Percentiles rank a stretch among this genome's conserved stretches.
These are phyloP conservation scores for Rhinopomastus cyanomelas DNA, from an alignment of 2,113 vertebrate genomes.

Conservation along the genomic window DNA sequence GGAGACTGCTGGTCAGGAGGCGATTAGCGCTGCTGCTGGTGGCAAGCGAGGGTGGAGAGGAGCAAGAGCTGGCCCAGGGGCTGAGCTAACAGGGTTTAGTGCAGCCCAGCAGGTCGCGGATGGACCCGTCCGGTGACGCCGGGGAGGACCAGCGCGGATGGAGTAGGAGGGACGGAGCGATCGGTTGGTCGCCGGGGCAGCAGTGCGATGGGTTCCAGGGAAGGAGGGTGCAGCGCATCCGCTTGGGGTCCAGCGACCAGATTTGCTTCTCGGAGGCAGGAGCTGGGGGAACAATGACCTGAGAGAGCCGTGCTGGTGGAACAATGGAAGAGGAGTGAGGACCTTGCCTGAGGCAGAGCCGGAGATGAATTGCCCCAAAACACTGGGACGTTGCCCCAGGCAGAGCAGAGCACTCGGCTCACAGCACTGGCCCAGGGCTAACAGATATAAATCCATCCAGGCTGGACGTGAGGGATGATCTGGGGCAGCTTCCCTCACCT, in stretches of 20 bases:
- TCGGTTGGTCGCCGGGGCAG: background rate
- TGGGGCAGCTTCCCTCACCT: background rate
- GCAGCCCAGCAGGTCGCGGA: background rate
- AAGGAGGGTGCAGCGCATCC: background rate
- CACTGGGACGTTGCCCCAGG: background rate
- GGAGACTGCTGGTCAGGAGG: background rate
- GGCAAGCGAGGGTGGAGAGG: background rate
- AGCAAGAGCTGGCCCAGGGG: background rate
- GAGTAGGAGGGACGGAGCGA: background rate
- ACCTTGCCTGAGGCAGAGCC: background rate
- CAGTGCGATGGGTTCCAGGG: too few species aligned
- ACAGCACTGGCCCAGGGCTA: background rate
- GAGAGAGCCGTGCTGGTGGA: too few species aligned
- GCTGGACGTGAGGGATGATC: background rate
- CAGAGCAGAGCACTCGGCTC: background rate
- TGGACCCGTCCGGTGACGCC: too few species aligned
- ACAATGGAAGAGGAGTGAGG: rapidly evolving
- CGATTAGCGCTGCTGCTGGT: background rate
- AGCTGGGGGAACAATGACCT: too few species aligned
- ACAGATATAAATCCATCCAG: background rate
- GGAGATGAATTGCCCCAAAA: background rate
- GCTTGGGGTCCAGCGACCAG: background rate
- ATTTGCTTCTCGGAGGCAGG: background rate
- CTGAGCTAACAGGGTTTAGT: background rate
- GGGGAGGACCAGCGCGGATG: background rate